Evolutionary conservation across 2,888 invertebrate genomes (phyloP).

Genomic region (Cerastis leucographa): DNA sequence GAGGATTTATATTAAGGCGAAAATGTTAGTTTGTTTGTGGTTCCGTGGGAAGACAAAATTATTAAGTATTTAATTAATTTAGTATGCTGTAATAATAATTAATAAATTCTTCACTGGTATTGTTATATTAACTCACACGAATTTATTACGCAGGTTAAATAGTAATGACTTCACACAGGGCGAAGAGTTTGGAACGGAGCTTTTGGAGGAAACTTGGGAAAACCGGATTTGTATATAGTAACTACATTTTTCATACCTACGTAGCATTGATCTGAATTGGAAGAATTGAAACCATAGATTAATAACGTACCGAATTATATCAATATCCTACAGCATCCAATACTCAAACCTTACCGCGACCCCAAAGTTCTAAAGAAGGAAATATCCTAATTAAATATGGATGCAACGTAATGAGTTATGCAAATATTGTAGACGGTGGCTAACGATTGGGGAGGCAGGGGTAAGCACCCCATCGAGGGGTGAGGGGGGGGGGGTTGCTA

Average conservation of each 20-base stretch:
- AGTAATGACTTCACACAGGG: background rate
- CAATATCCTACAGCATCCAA: conserved; percentile 52
- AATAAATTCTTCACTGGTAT: background rate
- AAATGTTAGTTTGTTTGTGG: no score
- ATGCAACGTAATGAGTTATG: conserved; percentile 89
- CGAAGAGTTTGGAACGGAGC: background rate
- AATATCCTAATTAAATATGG: conserved; percentile 90
- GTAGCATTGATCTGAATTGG: background rate
- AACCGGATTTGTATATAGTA: no score
- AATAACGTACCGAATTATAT: background rate
- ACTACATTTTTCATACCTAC: background rate
- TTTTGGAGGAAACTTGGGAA: background rate
- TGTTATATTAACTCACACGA: background rate
- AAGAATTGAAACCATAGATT: background rate
- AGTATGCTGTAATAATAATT: no score
- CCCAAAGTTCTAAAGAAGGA: conserved; percentile 77
- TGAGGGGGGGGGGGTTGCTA: conserved; percentile 54
- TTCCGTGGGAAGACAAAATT: no score
- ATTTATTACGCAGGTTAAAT: background rate
- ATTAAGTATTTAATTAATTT: no score
- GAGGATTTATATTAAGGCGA: no score
- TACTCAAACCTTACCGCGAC: conserved; percentile 61
- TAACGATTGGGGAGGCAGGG: conserved; percentile 77
- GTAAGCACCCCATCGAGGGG: conserved; percentile 41
- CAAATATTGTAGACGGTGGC: conserved; percentile 87